These are phyloP conservation scores for Chironomus tepperi DNA, from an alignment of 1,140 invertebrate species.

Conservation along the genomic window DNA sequence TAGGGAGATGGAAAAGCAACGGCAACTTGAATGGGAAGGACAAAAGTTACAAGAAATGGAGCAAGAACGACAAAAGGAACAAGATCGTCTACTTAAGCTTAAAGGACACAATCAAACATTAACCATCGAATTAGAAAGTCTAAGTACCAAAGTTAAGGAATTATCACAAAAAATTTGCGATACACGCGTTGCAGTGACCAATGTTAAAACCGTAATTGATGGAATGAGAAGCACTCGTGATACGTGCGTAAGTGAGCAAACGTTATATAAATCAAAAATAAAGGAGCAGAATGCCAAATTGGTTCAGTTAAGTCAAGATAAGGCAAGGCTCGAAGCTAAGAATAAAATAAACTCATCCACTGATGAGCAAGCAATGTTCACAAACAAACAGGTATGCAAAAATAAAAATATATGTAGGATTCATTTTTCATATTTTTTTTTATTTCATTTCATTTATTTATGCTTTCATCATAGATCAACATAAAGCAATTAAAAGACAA, in stretches of 20 bases:
- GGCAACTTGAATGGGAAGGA: constrained; percentile 93
- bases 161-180: constrained; percentile 80
- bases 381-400: constrained; percentile 35
- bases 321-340: constrained; percentile 69
- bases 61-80: constrained; percentile 74
- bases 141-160: constrained; percentile 78
- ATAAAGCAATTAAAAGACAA: constrained; percentile 80
- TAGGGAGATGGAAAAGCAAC: constrained; percentile 88
- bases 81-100: constrained; percentile 77
- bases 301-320: constrained; percentile 71
- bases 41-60: constrained; percentile 81
- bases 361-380: constrained; percentile 33
- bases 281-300: constrained; percentile 78
- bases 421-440: not conserved
- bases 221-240: constrained; percentile 89
- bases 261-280: constrained; percentile 70
- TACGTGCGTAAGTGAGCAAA: constrained; percentile 80
- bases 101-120: constrained; percentile 85
- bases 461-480: constrained; percentile 48
- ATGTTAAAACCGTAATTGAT: constrained; percentile 92
- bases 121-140: constrained; percentile 40
- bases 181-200: constrained; percentile 78
- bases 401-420: too few relatives aligned
- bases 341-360: constrained; percentile 35
- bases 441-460: constrained; percentile 25